These are phyloP conservation scores for Rhinatrema bivittatum DNA, from an alignment of 2,797 vertebrate genomes.

Conservation along the genomic window DNA sequence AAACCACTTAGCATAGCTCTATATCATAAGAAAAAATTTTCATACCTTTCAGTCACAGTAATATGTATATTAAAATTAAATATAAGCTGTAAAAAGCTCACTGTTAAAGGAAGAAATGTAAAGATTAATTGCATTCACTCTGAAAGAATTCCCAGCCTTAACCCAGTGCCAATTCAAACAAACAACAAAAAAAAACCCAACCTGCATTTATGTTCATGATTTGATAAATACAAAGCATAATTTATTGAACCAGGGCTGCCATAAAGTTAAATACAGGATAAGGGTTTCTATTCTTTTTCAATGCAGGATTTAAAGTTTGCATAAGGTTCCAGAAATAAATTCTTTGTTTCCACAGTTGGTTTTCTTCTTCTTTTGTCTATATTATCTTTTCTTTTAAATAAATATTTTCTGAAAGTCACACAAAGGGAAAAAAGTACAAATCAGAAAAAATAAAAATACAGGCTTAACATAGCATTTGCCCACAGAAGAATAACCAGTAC, in stretches of 20 bases:
- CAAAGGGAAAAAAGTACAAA: conserved; percentile 22
- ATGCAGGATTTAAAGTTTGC: conserved; percentile 11
- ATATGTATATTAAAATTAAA: conserved; percentile 29
- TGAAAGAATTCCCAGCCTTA: conserved; percentile 45
- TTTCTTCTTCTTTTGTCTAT: conserved; percentile 20
- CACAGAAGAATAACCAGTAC: conserved; percentile 4
- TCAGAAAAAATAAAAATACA: conserved; percentile 33
- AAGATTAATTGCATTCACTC: conserved; percentile 56
- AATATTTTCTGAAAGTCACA: conserved; percentile 26
- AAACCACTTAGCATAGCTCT: neutral
- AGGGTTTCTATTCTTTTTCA: conserved; percentile 6
- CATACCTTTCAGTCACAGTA: neutral
- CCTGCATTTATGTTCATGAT: conserved; percentile 42
- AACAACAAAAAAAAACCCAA: conserved; percentile 26
- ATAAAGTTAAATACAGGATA: conserved; percentile 9
- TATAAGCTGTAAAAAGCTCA: conserved; percentile 17
- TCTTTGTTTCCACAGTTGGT: conserved; percentile 15
- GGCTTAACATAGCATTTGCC: conserved; percentile 20
- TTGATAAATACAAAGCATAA: conserved; percentile 23
- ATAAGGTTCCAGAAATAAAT: conserved; percentile 11
- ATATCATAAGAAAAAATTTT: conserved; percentile 7
- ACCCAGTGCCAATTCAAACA: conserved; percentile 37
- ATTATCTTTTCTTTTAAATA: conserved; percentile 25
- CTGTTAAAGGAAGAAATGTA: conserved; percentile 38
- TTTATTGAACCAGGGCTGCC: conserved; percentile 15